Evolutionary conservation across 2,113 vertebrate species (phyloP).

Genomic region (Prochilodus magdalenae): DNA sequence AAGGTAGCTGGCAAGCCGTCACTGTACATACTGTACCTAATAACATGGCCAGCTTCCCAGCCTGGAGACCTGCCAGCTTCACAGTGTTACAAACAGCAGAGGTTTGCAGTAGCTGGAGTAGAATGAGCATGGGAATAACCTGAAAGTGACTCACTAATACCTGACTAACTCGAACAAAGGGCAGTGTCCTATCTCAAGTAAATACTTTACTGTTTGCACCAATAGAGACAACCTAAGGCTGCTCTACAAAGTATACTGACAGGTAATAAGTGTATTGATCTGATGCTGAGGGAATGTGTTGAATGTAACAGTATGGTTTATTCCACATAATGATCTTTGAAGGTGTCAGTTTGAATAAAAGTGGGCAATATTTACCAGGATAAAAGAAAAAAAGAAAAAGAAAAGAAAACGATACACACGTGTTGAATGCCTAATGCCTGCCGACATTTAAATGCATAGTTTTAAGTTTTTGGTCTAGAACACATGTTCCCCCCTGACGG

Average conservation of each 20-base stretch:
- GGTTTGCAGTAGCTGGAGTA: constrained; percentile 60
- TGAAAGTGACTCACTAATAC: constrained; percentile 40
- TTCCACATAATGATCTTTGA: no score
- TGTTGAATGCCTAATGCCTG: no score
- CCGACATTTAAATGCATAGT: no score
- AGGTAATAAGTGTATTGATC: neutral
- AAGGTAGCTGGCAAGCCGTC: constrained; percentile 76
- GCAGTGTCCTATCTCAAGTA: constrained; percentile 22
- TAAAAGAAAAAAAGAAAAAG: no score
- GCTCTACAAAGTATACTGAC: neutral
- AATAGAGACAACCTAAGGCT: neutral
- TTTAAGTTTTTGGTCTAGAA: no score
- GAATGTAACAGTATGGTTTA: no score
- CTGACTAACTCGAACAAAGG: constrained; percentile 35
- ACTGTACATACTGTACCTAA: constrained; percentile 91
- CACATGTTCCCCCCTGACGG: no score
- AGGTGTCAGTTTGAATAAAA: no score
- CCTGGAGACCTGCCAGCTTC: constrained; percentile 73
- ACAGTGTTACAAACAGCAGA: constrained; percentile 77
- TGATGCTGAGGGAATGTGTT: no score
- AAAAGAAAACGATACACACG: no score
- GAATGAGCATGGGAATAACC: constrained; percentile 10
- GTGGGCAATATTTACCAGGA: no score
- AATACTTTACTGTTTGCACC: constrained; percentile 9
- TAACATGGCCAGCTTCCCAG: constrained; percentile 78